Evolutionary conservation across 2,888 invertebrate genomes (phyloP), one percentile per base, ranked within the genome.

Genomic region (Drosophila paracracens): DNA sequence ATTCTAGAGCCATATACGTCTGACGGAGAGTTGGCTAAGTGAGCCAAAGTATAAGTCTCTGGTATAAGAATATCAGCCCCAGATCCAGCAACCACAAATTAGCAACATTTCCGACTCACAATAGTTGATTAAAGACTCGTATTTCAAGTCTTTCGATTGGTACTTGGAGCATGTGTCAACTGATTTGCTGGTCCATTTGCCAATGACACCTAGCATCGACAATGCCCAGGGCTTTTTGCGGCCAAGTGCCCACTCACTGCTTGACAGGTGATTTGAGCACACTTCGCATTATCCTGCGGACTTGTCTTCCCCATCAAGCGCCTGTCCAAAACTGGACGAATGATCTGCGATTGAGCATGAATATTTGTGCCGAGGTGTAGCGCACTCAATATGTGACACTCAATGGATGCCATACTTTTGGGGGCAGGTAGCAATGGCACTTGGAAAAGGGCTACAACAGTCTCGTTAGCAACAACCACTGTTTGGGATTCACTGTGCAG

Each of bases 11-110:
- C 97, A 97, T 92, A 95, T 96, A 46, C 95, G 98, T 73, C 98
- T 98, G 0, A 98, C 98, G 0, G 97, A 97, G 89, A 98, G 98
- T 8, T 99, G 99, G 99, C 98, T 99, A 98, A 98, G 99, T 92
- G 36, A n/a, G 1, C 16, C 59, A 54, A 98, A 98, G 89, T 99
- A 98, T 92, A 97, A 97, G 1, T 95, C 98, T 83, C 96, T 95
- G 91, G 69, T 99, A 98, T 94, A 93, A 94, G 79, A 94, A 97
- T 1, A 94, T 96, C 96, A 98, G 93, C 92, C 98, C 54, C 94
- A 95, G 0, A 94, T 95, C 77, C 98, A 98, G 93, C 95, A 94
- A 72, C 96, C 94, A 0, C 93, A 98, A 13, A 33, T 52, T 8
- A 43, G 40, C 40, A 56, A 61, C 10, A 25, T 73, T 2, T 8